These are phyloP conservation scores for Tichodroma muraria DNA, from an alignment of 2,113 vertebrate genomes.

Conservation along the genomic window DNA sequence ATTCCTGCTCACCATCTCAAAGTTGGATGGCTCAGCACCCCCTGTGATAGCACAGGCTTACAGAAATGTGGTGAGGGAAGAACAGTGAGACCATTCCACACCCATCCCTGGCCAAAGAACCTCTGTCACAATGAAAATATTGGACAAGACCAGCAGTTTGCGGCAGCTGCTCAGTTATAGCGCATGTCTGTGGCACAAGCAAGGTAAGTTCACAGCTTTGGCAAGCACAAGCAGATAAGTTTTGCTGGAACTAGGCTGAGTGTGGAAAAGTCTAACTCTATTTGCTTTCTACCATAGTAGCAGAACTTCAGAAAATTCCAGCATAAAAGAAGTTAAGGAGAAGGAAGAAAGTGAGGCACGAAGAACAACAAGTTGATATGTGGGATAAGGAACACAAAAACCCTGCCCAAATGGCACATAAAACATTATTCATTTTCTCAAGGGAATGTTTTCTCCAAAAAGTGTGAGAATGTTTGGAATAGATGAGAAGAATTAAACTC, in stretches of 20 bases:
- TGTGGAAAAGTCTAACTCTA: neutral
- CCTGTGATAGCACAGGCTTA: neutral
- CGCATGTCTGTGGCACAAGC: neutral
- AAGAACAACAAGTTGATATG: neutral
- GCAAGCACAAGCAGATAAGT: neutral
- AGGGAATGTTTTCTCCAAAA: neutral
- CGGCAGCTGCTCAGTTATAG: neutral
- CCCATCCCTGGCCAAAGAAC: neutral
- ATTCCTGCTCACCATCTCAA: neutral
- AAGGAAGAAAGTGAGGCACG: neutral
- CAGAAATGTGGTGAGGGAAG: neutral
- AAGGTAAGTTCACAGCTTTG: neutral
- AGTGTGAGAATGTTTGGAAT: neutral
- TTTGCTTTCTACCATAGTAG: neutral
- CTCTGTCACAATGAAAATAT: neutral
- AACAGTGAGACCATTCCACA: neutral
- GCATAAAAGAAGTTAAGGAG: neutral
- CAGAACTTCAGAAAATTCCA: neutral
- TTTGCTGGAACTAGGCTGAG: neutral
- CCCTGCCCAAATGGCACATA: neutral
- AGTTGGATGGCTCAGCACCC: neutral
- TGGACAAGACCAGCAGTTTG: neutral
- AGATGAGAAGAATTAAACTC: neutral
- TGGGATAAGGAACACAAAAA: neutral
- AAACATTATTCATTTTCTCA: neutral